phyloP scores from a whole-genome alignment of 92 coral and sea anemone species.

The Palythoa heliodiscus region DNA sequence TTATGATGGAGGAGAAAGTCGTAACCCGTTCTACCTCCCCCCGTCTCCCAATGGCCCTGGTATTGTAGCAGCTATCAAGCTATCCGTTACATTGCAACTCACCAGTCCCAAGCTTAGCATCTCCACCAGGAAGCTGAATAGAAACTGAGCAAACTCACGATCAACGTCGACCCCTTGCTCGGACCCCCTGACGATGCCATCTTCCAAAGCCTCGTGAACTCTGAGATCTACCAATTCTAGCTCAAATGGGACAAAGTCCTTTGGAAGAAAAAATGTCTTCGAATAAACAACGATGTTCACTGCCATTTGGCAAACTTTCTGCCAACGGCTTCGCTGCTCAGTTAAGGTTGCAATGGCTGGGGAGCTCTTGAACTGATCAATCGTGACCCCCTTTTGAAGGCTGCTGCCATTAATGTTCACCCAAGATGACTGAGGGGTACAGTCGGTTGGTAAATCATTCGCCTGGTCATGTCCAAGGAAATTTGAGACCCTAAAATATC shows the following conservation, averaged over 20 bases:
- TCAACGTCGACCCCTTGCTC: conserved; percentile 67
- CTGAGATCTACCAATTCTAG: conserved; percentile 58
- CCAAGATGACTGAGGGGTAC: conserved; percentile 84
- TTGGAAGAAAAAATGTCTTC: conserved; percentile 71
- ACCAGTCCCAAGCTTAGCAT: conserved; percentile 80
- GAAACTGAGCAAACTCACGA: conserved; percentile 89
- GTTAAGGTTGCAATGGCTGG: conserved; percentile 90
- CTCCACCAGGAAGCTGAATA: conserved; percentile 87
- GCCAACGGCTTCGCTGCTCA: conserved; percentile 85
- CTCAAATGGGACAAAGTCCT: conserved; percentile 64
- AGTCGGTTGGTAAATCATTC: conserved; percentile 50
- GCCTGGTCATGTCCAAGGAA: conserved; percentile 66
- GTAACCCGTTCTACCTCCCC: too few species aligned
- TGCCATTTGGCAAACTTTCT: conserved; percentile 77
- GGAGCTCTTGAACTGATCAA: conserved; percentile 66
- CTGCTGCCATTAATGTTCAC: conserved; percentile 71
- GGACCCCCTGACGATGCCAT: conserved; percentile 63
- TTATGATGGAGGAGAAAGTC: too few species aligned
- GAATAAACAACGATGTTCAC: conserved; percentile 80
- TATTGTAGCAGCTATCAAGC: not conserved
- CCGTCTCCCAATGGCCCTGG: too few species aligned
- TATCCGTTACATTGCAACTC: conserved; percentile 18
- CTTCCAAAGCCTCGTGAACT: conserved; percentile 72
- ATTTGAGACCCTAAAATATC: conserved; percentile 44
- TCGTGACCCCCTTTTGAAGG: conserved; percentile 69